Conservation (phyloP, 2,113 vertebrate genomes). For the Theristicus caerulescens region DNA sequence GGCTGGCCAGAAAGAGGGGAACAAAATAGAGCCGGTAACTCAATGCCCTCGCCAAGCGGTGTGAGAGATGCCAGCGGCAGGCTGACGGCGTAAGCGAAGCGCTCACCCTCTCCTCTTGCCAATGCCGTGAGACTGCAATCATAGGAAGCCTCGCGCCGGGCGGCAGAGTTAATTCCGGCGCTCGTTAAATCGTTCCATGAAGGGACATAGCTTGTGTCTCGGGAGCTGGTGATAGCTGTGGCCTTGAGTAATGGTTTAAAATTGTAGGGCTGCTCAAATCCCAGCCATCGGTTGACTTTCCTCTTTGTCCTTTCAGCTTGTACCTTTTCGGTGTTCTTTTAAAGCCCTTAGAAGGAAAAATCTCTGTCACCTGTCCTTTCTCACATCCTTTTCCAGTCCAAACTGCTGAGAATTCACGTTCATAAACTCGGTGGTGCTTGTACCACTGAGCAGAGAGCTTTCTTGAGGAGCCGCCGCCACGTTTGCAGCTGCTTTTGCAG, state of each 20-base stretch:
- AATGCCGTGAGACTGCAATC: not conserved
- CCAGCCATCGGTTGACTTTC: not conserved
- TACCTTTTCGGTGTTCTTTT: not conserved
- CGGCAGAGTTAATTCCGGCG: fast-evolving
- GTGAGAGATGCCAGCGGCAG: not conserved
- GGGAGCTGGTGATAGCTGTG: not conserved
- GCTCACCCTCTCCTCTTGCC: not conserved
- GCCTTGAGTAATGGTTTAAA: slow-evolving; percentile 50
- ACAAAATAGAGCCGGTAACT: slow-evolving; percentile 7
- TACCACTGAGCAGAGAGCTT: not conserved
- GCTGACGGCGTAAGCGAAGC: not conserved
- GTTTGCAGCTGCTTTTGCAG: not conserved
- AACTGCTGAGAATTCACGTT: not conserved
- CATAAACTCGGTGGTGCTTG: fast-evolving
- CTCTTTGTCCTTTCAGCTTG: not conserved
- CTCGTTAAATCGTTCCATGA: not conserved
- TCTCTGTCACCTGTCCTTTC: not conserved
- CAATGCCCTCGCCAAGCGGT: not conserved
- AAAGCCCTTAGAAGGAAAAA: not conserved
- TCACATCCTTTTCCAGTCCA: not conserved
- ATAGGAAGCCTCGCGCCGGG: not conserved
- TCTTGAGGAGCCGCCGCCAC: fast-evolving
- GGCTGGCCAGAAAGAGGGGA: not conserved
- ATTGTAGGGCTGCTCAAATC: not conserved
- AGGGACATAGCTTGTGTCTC: not conserved